phyloP scores from a whole-genome alignment of 2,113 vertebrate species.

The Colius striatus region DNA sequence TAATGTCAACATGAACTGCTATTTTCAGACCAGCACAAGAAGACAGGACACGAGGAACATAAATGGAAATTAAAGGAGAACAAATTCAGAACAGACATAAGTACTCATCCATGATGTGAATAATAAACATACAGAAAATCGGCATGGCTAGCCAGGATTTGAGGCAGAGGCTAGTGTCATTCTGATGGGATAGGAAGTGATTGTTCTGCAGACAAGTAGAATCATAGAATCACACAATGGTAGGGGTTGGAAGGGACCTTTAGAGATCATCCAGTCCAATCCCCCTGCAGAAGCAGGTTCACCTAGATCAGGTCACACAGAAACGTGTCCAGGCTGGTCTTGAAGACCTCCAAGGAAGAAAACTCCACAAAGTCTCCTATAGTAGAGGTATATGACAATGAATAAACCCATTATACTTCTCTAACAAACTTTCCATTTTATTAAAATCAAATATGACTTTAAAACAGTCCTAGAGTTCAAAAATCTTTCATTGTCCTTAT shows the following conservation, averaged over 20 bases:
- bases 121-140: conserved; percentile 56
- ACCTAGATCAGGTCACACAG: too few relatives aligned
- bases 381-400: not conserved
- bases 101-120: conserved; percentile 55
- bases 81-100: conserved; percentile 65
- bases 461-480: not conserved
- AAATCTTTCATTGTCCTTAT: not conserved
- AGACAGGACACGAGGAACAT: conserved; percentile 62
- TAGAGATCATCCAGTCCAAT: too few relatives aligned
- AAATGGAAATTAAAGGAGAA: conserved; percentile 69
- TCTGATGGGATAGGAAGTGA: not conserved
- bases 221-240: too few relatives aligned
- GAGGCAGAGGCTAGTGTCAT: not conserved
- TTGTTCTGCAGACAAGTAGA: not conserved
- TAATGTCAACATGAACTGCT: conserved; percentile 68
- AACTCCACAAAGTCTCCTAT: too few relatives aligned
- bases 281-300: too few relatives aligned
- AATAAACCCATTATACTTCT: not conserved
- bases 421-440: not conserved
- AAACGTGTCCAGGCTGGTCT: too few relatives aligned
- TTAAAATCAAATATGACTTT: conserved; percentile 1
- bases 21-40: conserved; percentile 61
- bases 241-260: too few relatives aligned
- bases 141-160: conserved; percentile 12
- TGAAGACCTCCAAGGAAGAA: too few relatives aligned